phyloP scores from a whole-genome alignment of 2,113 vertebrate genomes.

The Climacteris rufus region DNA sequence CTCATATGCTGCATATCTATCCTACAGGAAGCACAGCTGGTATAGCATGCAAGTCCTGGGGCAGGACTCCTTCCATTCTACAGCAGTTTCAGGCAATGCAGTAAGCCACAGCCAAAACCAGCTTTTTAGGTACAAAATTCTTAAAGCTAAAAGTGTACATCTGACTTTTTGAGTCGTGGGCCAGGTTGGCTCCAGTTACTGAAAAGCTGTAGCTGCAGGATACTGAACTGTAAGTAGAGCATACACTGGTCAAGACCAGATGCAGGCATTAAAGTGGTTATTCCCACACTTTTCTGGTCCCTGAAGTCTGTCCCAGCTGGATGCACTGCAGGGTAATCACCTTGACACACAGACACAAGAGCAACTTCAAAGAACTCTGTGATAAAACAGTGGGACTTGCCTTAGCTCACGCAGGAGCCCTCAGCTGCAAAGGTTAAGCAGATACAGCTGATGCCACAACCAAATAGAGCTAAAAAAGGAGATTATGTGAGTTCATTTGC shows the following conservation, averaged over 20 bases:
- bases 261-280: not conserved
- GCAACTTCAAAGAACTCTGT: not conserved
- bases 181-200: not conserved
- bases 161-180: not conserved
- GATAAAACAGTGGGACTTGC: not conserved
- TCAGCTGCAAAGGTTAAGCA: slow-evolving; percentile 7
- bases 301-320: not conserved
- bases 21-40: not conserved
- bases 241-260: not conserved
- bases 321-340: slow-evolving; percentile 13
- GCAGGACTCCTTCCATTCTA: not conserved
- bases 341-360: not conserved
- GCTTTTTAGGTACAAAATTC: not conserved
- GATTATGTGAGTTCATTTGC: not conserved
- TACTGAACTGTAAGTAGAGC: not conserved
- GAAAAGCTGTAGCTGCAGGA: not conserved
- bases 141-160: not conserved
- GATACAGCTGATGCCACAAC: not conserved
- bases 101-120: not conserved
- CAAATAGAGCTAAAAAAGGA: not conserved
- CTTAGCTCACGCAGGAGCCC: not conserved
- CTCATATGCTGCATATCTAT: not conserved
- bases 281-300: not conserved
- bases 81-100: not conserved
- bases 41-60: not conserved